Conservation (phyloP, 2,888 invertebrate genomes). For the Chymomyza fuscimana region DNA sequence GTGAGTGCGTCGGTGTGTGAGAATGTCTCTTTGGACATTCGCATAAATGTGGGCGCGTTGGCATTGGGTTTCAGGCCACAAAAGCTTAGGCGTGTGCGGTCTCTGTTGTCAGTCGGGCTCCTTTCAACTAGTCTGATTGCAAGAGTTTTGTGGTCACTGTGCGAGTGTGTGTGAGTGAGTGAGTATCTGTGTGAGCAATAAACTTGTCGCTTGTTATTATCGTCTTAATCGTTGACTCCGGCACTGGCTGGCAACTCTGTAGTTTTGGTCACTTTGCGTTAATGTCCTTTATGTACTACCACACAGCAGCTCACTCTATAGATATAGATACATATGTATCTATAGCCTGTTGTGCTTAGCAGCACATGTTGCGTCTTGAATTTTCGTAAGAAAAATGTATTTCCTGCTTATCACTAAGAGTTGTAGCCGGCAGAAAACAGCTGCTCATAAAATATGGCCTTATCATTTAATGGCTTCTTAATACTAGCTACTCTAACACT, state of each 20-base stretch:
- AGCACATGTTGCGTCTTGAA: not conserved
- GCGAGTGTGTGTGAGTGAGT: conserved; percentile 20
- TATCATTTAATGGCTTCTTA: no score
- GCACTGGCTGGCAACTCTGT: conserved; percentile 24
- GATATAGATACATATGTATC: not conserved
- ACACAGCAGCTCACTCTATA: not conserved
- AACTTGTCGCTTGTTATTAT: conserved; percentile 77
- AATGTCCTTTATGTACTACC: conserved; percentile 40
- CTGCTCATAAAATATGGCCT: no score
- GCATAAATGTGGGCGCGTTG: conserved; percentile 34
- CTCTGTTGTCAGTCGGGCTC: conserved; percentile 13
- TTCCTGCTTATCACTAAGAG: not conserved
- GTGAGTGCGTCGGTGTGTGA: not conserved
- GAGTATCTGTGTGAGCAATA: conserved; percentile 64
- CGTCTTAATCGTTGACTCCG: conserved; percentile 67
- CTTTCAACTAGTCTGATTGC: conserved; percentile 2
- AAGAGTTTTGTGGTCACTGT: conserved; percentile 9
- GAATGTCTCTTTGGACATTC: not conserved
- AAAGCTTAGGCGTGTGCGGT: conserved; percentile 61
- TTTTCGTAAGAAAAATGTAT: no score
- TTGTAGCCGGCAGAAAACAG: not conserved
- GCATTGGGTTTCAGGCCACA: conserved; percentile 68
- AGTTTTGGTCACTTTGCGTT: conserved; percentile 37
- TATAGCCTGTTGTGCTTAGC: not conserved
- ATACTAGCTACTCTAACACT: no score